A percentile compares a stretch with the other conserved stretches of the same genome.
Conservation (phyloP, 2,888 invertebrate species). For the Belgica antarctica region DNA sequence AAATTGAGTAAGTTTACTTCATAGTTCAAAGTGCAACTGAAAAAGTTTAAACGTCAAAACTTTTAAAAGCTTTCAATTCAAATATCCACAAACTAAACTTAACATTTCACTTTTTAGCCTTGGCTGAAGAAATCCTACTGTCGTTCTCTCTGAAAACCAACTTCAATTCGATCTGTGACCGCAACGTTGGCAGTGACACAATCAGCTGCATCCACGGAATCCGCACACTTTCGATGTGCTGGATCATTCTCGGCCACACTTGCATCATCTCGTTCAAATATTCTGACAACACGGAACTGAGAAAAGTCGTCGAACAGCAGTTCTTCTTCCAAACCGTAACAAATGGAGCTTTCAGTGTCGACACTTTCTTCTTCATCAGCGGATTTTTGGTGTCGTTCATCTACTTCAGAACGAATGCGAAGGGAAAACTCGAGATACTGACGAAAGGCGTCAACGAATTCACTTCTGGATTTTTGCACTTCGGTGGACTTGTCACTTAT, state of each 20-base stretch:
- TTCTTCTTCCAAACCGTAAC: constrained; percentile 77
- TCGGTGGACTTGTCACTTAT: constrained; percentile 72
- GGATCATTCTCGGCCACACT: constrained; percentile 72
- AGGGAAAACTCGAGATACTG: constrained; percentile 67
- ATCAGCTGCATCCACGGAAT: constrained; percentile 73
- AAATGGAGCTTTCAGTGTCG: constrained; percentile 77
- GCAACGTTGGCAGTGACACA: constrained; percentile 75
- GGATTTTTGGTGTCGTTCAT: constrained; percentile 81
- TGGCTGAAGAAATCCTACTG: constrained; percentile 63
- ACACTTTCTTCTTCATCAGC: constrained; percentile 80
- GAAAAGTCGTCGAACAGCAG: constrained; percentile 70
- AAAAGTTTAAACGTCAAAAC: no score
- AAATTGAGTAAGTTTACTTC: constrained; percentile 50
- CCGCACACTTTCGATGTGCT: constrained; percentile 65
- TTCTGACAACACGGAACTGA: constrained; percentile 75
- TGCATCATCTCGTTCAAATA: constrained; percentile 81
- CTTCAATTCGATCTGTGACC: constrained; percentile 75
- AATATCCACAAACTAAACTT: constrained; percentile 4
- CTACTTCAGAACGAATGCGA: constrained; percentile 75
- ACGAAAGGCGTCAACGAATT: constrained; percentile 65
- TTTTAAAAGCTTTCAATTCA: background rate
- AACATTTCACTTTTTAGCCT: constrained; percentile 18
- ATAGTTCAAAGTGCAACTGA: no score
- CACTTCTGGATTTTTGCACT: constrained; percentile 66
- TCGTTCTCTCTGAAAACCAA: constrained; percentile 78